These are phyloP conservation scores for Tetrao urogallus DNA, from an alignment of 2,113 vertebrate species.

Conservation along the genomic window DNA sequence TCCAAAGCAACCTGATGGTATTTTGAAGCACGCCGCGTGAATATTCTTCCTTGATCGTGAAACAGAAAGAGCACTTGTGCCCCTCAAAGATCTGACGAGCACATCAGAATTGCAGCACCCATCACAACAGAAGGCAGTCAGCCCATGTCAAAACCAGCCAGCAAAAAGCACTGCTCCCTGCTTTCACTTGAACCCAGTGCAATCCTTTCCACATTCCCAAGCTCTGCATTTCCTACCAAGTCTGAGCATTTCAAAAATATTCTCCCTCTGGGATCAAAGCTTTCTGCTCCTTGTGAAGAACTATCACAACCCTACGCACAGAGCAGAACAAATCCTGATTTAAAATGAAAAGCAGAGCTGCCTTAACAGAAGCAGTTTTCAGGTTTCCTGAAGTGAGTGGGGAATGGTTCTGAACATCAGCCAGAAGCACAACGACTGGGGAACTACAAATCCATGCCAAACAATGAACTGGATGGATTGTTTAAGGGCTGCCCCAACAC, in stretches of 20 bases:
- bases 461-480: not conserved
- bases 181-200: not conserved
- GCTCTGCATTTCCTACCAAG: not conserved
- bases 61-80: not conserved
- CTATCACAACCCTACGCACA: not conserved
- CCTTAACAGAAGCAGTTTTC: not conserved
- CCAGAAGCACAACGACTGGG: not conserved
- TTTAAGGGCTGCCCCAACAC: not conserved
- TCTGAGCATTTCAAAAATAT: not conserved
- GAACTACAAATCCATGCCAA: not conserved
- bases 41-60: not conserved
- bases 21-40: not conserved
- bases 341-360: not conserved
- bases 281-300: not conserved
- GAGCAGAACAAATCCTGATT: not conserved
- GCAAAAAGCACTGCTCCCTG: rapidly evolving
- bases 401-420: not conserved
- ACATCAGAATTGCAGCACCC: not conserved
- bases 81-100: too few species aligned
- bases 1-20: not conserved
- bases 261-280: not conserved
- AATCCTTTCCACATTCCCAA: rapidly evolving
- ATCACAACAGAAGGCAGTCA: not conserved
- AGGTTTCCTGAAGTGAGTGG: not conserved
- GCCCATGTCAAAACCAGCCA: not conserved